Base-by-base conservation (phyloP, 1,140 invertebrate species). In the Drosophila mojavensis region DNA sequence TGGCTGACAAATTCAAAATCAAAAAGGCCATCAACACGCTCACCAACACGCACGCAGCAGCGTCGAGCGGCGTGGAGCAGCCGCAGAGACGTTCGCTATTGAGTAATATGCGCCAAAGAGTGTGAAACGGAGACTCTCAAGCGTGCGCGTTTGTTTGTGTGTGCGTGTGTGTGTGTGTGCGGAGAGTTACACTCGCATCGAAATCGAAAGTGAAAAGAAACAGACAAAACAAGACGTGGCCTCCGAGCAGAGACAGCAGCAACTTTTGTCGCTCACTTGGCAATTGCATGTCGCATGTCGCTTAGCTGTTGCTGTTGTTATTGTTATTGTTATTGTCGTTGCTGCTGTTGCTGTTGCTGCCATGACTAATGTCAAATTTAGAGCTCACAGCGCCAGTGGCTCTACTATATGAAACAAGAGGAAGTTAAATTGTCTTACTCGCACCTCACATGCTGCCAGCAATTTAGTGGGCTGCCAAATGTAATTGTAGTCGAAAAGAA, bases 1-100 rank as follows among this genome's bases (percentile, higher is more conserved):
- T 76, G 77, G 75, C 80, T 88, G 88, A 91, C 88, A 90, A 90
- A 91, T 90, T 91, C 80, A 83, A 90, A 90, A 91, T 88, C 80
- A 81, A 90, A 86, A 90, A 64, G 76, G 76, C 86, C 80, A 89
- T 83, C 85, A 88, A 86, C 82, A 85, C 81, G 68, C 72, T 67
- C 78, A 74, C 60, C 60, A 76, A 51, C 60, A 68, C 63, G 41
- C 62, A 61, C 51, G 30, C 70, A 72, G 36, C 36, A 51, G 47
- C 15, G 56, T 54, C n/a, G 58, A 58, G 64, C 66, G 43, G 45
- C 65, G 62, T 43, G 5, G 39, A 62, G 36, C 17, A 50, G 15
- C 64, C 55, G 55, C 45, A 55, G 72, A 63, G 75, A 66, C 69
- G 54, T 51, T 51, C 61, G 61, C 78, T 89, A 89, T 89, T 89